Conservation (phyloP, 2,888 invertebrate genomes). For the Drymonia ruficornis region DNA sequence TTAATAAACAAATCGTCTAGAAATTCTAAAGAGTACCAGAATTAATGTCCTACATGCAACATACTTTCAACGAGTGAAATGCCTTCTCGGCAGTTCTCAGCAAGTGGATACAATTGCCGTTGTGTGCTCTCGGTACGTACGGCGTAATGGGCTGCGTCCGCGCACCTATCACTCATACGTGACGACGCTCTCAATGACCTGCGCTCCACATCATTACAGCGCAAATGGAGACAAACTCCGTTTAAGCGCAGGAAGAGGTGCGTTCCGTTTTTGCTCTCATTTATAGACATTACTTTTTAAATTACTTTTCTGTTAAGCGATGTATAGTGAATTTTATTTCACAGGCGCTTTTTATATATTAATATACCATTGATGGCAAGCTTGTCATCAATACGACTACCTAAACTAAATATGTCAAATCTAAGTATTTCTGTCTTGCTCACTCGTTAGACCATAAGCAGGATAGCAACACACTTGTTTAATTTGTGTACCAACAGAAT, state of each 20-base stretch:
- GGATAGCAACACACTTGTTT: too few relatives aligned
- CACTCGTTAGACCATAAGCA: too few relatives aligned
- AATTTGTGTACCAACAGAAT: too few relatives aligned
- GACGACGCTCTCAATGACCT: constrained; percentile 49
- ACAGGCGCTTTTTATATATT: neutral
- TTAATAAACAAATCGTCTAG: neutral
- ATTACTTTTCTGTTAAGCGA: neutral
- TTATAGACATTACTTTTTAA: constrained; percentile 24
- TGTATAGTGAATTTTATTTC: neutral
- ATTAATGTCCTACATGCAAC: neutral
- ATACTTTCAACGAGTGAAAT: constrained; percentile 31
- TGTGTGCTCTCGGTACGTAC: constrained; percentile 54
- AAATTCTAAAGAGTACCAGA: neutral
- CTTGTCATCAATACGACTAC: too few relatives aligned
- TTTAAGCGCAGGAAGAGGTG: constrained; percentile 29
- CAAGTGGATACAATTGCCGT: constrained; percentile 50
- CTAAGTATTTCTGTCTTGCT: too few relatives aligned
- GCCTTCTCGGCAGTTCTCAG: constrained; percentile 22
- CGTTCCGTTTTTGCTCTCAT: constrained; percentile 21
- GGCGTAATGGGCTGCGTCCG: constrained; percentile 56
- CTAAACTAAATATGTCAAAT: too few relatives aligned
- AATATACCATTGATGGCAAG: too few relatives aligned
- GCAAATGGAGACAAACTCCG: constrained; percentile 24
- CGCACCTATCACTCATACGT: constrained; percentile 51
- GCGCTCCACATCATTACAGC: constrained; percentile 40